Evolutionary conservation across 2,888 invertebrate species (phyloP).

Genomic region (Drepana falcataria): DNA sequence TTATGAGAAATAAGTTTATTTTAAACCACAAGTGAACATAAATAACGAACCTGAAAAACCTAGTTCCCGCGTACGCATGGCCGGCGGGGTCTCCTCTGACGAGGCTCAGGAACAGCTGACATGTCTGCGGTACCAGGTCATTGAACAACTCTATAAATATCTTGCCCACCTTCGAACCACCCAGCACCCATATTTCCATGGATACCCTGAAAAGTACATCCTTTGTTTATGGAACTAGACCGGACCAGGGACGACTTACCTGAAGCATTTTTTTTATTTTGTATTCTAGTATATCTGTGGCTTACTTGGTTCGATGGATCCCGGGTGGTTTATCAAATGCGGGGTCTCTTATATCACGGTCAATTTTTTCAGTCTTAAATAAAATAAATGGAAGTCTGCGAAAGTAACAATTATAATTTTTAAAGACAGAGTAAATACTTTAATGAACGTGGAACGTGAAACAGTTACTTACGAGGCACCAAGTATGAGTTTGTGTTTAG

Average conservation of each 20-base stretch:
- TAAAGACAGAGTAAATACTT: neutral
- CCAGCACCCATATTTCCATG: conserved; percentile 60
- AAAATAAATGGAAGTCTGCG: conserved; percentile 66
- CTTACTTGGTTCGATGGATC: conserved; percentile 46
- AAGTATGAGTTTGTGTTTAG: conserved; percentile 65
- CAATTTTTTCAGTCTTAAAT: conserved; percentile 63
- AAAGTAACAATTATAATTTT: conserved; percentile 5
- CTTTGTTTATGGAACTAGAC: too few relatives aligned
- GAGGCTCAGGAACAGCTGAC: conserved; percentile 52
- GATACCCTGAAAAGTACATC: conserved; percentile 34
- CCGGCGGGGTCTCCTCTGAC: conserved; percentile 52
- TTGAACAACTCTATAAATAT: conserved; percentile 57
- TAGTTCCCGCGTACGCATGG: conserved; percentile 56
- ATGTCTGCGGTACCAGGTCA: conserved; percentile 59
- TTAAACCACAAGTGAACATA: neutral
- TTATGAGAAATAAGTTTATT: too few relatives aligned
- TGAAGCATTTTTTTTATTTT: neutral
- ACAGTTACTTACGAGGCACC: conserved; percentile 60
- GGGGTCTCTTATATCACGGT: conserved; percentile 57
- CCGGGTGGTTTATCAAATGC: conserved; percentile 54
- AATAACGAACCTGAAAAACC: conserved; percentile 48
- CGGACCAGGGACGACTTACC: too few relatives aligned
- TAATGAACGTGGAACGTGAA: neutral
- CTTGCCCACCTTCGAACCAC: conserved; percentile 64
- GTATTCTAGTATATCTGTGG: neutral